Evolutionary conservation across 2,888 invertebrate species (phyloP), one percentile per base, ranked within the genome.

Genomic region (Pherbina coryleti): DNA sequence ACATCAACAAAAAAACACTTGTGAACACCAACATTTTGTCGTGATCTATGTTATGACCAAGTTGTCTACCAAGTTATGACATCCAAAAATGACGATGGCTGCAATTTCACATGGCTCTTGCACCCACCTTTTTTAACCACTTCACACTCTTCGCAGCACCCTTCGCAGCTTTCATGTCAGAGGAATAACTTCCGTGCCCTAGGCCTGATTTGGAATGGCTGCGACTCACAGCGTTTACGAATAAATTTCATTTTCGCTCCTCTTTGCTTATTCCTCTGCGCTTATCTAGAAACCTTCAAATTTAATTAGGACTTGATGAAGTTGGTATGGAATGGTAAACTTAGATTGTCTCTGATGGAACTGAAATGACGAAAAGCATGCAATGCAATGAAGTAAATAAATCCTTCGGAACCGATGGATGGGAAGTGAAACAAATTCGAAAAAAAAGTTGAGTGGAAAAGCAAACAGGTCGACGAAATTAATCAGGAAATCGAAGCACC

Each of bases 401-500:
- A 69, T 19, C 22, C 44, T 44, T 11, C 11, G 5, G 8, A 19
- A 49, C 9, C 51, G 55, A 55, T 9, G 19, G 31, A 8, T 34
- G 19, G 9, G 49, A 71, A 57, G 22, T 22, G 31, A n/a, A 57
- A 55, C 57, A 34, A 34, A 57, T 22, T 31, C 34, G 19, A 49
- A 44, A 17, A 66, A 37, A 28, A 19, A n/a, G 19, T n/a, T 55
- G 31, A 28, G 64, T 69, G 14, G 25, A 25, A 69, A 51, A 66
- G 66, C 34, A 74, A 67, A 60, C 67, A 67, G 75, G 51, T 66
- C 75, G 64, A 31, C 34, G 19, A 34, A 75, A 75, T 67, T 75
- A 75, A 75, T 75, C 75, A 75, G 75, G 75, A 75, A 75, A 75
- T 75, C 53, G 75, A 75, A 75, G 55, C 75, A 55, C 51, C 69